Evolutionary conservation across 2,797 vertebrate species (phyloP), one percentile per base, ranked within the genome.

Genomic region (Lateolabrax maculatus): DNA sequence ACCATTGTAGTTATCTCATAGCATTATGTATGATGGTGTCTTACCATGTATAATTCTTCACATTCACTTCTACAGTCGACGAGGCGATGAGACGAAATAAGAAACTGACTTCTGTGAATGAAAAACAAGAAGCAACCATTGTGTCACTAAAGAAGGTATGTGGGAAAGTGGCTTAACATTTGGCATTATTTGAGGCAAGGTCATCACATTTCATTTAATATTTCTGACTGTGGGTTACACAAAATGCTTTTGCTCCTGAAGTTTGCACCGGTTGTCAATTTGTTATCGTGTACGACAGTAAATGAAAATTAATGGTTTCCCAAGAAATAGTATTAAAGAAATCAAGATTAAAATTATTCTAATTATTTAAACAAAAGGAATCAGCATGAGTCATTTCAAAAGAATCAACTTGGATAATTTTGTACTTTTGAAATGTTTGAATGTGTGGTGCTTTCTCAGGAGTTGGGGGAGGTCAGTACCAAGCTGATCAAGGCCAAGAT

Each of bases 401-500:
- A 4, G n/a, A 62, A 57, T 77, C 16, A 31, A 3, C 19, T 34
- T 43, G 39, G 31, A 19, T 70, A 5, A 36, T 39, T 9, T 31
- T 37, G 13, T 62, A 3, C 9, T 41, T 31, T 9, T 65, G 16
- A 49, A 55, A 36, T 48, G 21, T 73, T 11, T 64, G 4, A 70
- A 65, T 77, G 15, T 19, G 0, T 64, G 29, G 48, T 60, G 46
- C 29, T 82, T 64, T 77, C 43, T 61, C 74, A 99, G 98, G 96
- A 98, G 83, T 79, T 98, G 85, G 96, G 97, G 84, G 96, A 95
- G 84, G 86, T 96, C 84, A 95, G 93, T 78, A 91, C 92, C 81
- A 95, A 97, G 81, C 91, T 98, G 89, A 94, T 97, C 78, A 96
- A 96, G 84, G 94, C 90, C 87, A 98, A 96, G 91, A 95, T 97